Base-by-base conservation (phyloP, 2,888 invertebrate species). In the Oligia latruncula region DNA sequence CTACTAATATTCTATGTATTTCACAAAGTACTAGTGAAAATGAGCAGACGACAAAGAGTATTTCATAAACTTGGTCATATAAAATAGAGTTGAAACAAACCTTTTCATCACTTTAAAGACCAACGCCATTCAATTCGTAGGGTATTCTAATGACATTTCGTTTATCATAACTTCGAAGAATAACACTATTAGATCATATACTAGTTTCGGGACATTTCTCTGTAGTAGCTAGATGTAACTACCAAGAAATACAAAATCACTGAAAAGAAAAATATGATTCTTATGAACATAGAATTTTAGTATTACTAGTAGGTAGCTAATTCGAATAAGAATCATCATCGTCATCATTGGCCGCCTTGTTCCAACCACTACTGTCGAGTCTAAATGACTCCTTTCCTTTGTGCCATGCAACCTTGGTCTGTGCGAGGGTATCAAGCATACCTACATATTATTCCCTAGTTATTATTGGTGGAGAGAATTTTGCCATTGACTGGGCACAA, bases 191-290 rank as follows among this genome's bases (percentile, higher is more conserved):
- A n/a, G 0, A n/a, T n/a, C 35, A 40, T 11, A n/a, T n/a, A 17
- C 9, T n/a, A 2, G 23, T 0, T 13, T 71, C 1, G 52, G 35
- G 11, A 0, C 4, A 71, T 43, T 43, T 0, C 2, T 0, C n/a
- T 71, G 20, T 71, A 43, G 71, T 71, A 62, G n/a, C 71, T 71
- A 20, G 40, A n/a, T 20, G 20, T 1, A 11, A 60, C 71, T 71
- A 60, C 20, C 60, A 71, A 71, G 43, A 71, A 71, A 60, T 71
- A 71, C 6, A 43, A 71, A 60, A 71, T 4, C 60, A 60, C 71
- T 71, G 71, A 60, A 71, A 71, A 71, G 58, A 43, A 71, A n/a
- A 60, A 71, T 43, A n/a, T n/a, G 11, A 60, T 60, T 60, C 17
- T 20, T 17, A 40, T 11, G 11, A 71, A 71, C 17, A 58, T 40